Base-by-base conservation (phyloP, 1,140 invertebrate genomes). In the Lepidostoma basale region DNA sequence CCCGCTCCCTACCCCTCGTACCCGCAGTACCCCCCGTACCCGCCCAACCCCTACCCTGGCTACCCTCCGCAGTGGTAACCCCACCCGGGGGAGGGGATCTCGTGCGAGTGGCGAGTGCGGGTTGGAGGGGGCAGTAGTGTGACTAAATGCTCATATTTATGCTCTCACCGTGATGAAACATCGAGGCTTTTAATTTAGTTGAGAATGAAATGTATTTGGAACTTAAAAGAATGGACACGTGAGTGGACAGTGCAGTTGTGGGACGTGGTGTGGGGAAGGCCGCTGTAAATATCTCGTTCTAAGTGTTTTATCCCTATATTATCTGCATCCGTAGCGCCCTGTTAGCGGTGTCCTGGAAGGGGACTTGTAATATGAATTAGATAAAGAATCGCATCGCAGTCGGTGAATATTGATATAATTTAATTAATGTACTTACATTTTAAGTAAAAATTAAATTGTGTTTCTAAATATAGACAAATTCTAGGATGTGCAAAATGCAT, bases 1-100 rank as follows among this genome's bases (percentile, higher is more conserved):
- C 78, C 79, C 3, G 77, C 76, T 6, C 79, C 79, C 8, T 76
- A 79, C 3, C 74, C 79, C 22, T 74, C 76, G 70, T 82, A 82
- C 75, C 78, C 82, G 58, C 77, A 81, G 45, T 78, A 54, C 76
- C 59, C 67, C 8, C 81, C 22, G 69, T 79, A 23, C 74, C 77
- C n/a, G 74, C 77, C 81, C 3, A 81, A 80, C 73, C 81, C 81
- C 25, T 82, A 82, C 62, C 75, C 81, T 3, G 79, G 79, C 0
- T 82, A 81, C 65, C 76, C 85, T 68, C 79, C 74, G 83, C 64
- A 75, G 86, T 81, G 72, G 77, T 76, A 67, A 69, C 25, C 52
- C 60, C 16, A 18, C 62, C 6, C 79, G 80, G 75, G 80, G 80
- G 79, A 82, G 80, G 79, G 81, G 78, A 76, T 30, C 33, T 14